Evolutionary conservation across 2,797 vertebrate genomes (phyloP), one percentile per base, ranked within the genome.

Genomic region (Micrastur ruficollis): DNA sequence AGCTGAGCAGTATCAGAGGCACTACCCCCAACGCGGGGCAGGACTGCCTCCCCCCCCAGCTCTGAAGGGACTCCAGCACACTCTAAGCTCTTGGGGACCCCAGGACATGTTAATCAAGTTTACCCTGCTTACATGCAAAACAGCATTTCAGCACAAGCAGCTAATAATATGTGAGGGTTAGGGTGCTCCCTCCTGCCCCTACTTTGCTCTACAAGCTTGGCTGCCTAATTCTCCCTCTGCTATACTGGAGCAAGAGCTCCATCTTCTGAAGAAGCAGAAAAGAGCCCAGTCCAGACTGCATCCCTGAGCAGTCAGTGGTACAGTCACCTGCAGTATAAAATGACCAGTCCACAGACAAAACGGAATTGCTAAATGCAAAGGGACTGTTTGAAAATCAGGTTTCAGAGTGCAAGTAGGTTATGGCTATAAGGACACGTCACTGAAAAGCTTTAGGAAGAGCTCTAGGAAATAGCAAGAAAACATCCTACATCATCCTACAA

Each of bases 191-290:
- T 91, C 76, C 80, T 76, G 80, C 27, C 42, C 49, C 42, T 16
- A 0, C 62, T 55, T 29, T 8, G 6, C 36, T 89, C 40, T 55
- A 10, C 11, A 12, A 78, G 47, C n/a, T 44, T 5, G 25, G 42
- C 85, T 79, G 71, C 46, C 79, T 32, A 40, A 26, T 10, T 52
- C 36, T 79, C 32, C 75, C 50, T 86, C 52, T 76, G 34, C 67
- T 92, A 2, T 31, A 2, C 1, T 82, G 79, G 86, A 93, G 52
- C 95, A 96, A 96, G 89, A 94, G 96, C 95, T 94, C 96, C 96
- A 96, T 58, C 96, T 96, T 80, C 96, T 74, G 96, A 56, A 91
- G 71, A 26, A 94, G 95, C 78, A 94, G 74, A 8, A 89, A 31
- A 70, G 36, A 83, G 44, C 40, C 81, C 59, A 16, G 12, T 2